Percentiles rank a stretch among this genome's conserved stretches.
These are phyloP conservation scores for Hyperoplus lanceolatus DNA, from an alignment of 2,797 vertebrate species.

Conservation along the genomic window DNA sequence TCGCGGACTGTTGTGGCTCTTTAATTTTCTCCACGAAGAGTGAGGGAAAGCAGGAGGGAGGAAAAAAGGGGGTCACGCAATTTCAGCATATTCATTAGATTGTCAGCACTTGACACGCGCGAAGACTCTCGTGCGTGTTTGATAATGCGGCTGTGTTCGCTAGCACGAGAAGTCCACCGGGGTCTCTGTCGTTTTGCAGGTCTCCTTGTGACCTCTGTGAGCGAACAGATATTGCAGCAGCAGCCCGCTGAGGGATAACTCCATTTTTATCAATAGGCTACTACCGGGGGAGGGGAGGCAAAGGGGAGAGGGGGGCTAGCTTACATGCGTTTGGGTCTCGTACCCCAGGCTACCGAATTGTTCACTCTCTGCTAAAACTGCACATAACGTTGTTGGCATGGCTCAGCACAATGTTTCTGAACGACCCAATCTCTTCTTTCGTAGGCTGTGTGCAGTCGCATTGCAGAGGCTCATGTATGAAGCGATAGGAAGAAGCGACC, in stretches of 20 bases:
- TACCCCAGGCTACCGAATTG: conserved; percentile 24
- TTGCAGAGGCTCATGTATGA: conserved; percentile 85
- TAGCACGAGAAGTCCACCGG: neutral
- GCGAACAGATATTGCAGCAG: conserved; percentile 67
- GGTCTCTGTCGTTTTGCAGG: conserved; percentile 32
- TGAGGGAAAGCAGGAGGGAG: conserved; percentile 38
- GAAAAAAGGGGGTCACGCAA: conserved; percentile 55
- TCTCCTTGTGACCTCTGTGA: conserved; percentile 79
- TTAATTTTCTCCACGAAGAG: conserved; percentile 73
- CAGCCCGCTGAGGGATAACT: conserved; percentile 61
- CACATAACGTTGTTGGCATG: conserved; percentile 7
- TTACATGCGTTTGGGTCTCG: conserved; percentile 49
- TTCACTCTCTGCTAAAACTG: neutral
- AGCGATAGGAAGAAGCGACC: conserved; percentile 78
- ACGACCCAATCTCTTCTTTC: conserved; percentile 36
- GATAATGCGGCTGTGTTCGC: conserved; percentile 1
- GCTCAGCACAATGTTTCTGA: conserved; percentile 27
- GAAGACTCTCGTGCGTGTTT: conserved; percentile 8
- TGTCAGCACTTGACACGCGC: conserved; percentile 33
- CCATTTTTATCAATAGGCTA: conserved; percentile 48
- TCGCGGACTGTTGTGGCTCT: conserved; percentile 77
- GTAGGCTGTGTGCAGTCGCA: conserved; percentile 80
- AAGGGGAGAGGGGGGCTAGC: conserved; percentile 25
- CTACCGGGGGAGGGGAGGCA: neutral
- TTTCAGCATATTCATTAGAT: conserved; percentile 65